Evolutionary conservation across 1,140 invertebrate genomes (phyloP).

Genomic region (Drosophila busckii): DNA sequence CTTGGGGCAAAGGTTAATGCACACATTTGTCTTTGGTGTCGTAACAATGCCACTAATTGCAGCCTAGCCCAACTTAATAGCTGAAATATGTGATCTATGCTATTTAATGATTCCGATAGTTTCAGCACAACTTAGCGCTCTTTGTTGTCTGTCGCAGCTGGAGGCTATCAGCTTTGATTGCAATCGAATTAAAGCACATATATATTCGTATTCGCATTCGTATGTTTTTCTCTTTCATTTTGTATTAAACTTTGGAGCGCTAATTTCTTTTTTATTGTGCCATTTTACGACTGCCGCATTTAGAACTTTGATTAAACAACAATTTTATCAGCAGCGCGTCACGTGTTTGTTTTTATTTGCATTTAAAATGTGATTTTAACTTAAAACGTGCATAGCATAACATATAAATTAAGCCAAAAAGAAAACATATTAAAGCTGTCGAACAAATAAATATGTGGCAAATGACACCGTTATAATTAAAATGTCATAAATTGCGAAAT

Average conservation of each 20-base stretch:
- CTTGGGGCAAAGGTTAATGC: slow-evolving; percentile 9
- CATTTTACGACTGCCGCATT: slow-evolving; percentile 34
- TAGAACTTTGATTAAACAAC: slow-evolving; percentile 21
- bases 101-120: slow-evolving; percentile 1
- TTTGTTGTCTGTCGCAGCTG: no score
- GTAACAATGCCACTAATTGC: no score
- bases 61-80: no score
- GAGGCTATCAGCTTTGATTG: slow-evolving; percentile 25
- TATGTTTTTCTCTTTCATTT: neutral
- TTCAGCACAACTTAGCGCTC: slow-evolving; percentile 4
- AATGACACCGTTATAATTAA: slow-evolving; percentile 33
- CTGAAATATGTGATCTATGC: no score
- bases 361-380: slow-evolving; percentile 39
- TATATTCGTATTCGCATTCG: slow-evolving; percentile 1
- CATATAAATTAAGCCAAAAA: slow-evolving; percentile 11
- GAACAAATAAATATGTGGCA: neutral
- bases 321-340: slow-evolving; percentile 37
- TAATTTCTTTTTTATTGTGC: slow-evolving; percentile 52
- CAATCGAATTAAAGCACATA: slow-evolving; percentile 21
- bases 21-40: slow-evolving; percentile 16
- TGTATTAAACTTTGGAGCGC: slow-evolving; percentile 4
- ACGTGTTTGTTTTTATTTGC: slow-evolving; percentile 49
- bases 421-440: neutral
- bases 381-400: slow-evolving; percentile 39
- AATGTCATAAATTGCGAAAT: slow-evolving; percentile 28